Percentiles rank a stretch among this genome's conserved stretches.
phyloP scores from a whole-genome alignment of 1,140 invertebrate genomes.

The Drosophila lacteicornis region DNA sequence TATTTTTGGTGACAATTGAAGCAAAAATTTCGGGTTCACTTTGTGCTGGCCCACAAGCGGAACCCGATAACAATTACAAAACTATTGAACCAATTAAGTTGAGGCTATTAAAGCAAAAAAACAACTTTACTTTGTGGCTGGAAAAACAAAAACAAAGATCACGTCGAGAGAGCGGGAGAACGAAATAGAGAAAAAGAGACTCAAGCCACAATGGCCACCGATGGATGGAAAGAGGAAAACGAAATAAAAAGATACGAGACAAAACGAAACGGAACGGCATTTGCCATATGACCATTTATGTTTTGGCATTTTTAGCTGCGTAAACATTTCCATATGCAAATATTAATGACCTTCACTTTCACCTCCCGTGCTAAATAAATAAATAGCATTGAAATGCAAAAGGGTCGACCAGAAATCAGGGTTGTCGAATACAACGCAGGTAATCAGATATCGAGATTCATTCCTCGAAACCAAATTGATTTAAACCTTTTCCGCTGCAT shows the following conservation, averaged over 20 bases:
- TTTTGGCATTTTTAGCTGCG: slow-evolving; percentile 59
- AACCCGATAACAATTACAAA: slow-evolving; percentile 71
- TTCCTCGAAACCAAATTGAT: not conserved
- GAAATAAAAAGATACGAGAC: slow-evolving; percentile 20
- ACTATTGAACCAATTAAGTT: slow-evolving; percentile 79
- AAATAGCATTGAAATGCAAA: slow-evolving; percentile 35
- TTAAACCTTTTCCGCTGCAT: no score
- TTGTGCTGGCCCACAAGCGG: slow-evolving; percentile 42
- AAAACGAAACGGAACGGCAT: slow-evolving; percentile 44
- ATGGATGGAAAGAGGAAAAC: slow-evolving; percentile 41
- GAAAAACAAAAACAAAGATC: slow-evolving; percentile 25
- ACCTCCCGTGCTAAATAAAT: slow-evolving; percentile 51
- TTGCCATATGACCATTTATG: slow-evolving; percentile 59
- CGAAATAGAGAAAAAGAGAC: slow-evolving; percentile 37
- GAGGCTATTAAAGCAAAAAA: slow-evolving; percentile 59
- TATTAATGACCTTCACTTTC: slow-evolving; percentile 83
- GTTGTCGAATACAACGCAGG: not conserved
- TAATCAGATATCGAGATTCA: not conserved
- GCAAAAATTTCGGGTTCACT: slow-evolving; percentile 35
- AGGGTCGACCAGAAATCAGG: slow-evolving; percentile 15
- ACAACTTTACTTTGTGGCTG: slow-evolving; percentile 38
- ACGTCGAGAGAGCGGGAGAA: slow-evolving; percentile 37
- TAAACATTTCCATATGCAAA: slow-evolving; percentile 78
- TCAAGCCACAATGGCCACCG: slow-evolving; percentile 62
- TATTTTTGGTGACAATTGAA: slow-evolving; percentile 74